A percentile compares a stretch with the other conserved stretches of the same genome.
Conservation (phyloP, 2,113 vertebrate species). For the Embiotoca jacksoni region DNA sequence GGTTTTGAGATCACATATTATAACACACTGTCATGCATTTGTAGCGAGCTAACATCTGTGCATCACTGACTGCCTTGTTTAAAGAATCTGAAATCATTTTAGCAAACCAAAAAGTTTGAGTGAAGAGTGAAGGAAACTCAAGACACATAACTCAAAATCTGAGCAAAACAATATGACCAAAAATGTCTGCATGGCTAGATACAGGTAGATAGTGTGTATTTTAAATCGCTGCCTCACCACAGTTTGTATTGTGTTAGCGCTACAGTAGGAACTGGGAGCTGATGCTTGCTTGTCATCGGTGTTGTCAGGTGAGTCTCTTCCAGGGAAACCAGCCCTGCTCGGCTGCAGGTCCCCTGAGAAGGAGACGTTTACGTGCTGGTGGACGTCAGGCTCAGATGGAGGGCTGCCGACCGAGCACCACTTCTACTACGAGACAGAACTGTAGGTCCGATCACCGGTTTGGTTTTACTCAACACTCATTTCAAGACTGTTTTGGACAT, state of each 20-base stretch:
- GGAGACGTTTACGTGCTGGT: constrained; percentile 94
- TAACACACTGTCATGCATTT: too few species aligned
- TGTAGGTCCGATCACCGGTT: constrained; percentile 72
- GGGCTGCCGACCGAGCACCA: constrained; percentile 88
- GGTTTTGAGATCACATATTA: too few species aligned
- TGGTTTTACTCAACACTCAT: background rate
- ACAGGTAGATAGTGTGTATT: too few species aligned
- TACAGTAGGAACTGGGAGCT: background rate
- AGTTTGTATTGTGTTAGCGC: background rate
- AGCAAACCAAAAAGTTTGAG: too few species aligned
- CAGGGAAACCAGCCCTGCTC: constrained; percentile 86
- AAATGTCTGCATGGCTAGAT: background rate
- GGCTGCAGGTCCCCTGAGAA: constrained; percentile 91
- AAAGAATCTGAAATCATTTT: too few species aligned
- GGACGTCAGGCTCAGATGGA: constrained; percentile 89
- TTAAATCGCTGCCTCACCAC: too few species aligned
- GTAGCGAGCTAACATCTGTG: too few species aligned
- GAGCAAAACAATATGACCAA: background rate
- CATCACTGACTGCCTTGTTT: too few species aligned
- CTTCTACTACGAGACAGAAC: constrained; percentile 88
- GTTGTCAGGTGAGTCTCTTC: constrained; percentile 86
- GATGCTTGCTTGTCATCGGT: constrained; percentile 33
- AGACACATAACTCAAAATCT: background rate
- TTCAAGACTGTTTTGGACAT: background rate
- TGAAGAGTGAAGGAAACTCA: too few species aligned